Evolutionary conservation across 2,888 invertebrate species (phyloP).

Genomic region (Carabus problematicus): DNA sequence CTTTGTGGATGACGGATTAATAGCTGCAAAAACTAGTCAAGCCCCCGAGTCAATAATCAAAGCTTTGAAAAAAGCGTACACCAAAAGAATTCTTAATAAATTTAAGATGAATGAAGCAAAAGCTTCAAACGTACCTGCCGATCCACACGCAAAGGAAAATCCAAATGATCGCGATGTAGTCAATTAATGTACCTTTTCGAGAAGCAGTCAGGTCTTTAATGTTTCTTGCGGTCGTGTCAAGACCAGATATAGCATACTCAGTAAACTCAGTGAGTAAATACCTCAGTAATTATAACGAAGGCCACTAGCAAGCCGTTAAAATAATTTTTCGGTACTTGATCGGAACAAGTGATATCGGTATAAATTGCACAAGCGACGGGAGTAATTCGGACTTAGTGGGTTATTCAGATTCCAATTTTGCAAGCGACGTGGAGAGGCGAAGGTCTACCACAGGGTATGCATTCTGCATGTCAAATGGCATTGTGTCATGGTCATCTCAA

Average conservation of each 20-base stretch:
- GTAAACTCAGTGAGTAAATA: conserved; percentile 12
- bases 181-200: conserved; percentile 14
- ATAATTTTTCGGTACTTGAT: conserved; percentile 47
- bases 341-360: conserved; percentile 42
- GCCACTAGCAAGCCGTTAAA: conserved; percentile 32
- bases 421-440: conserved; percentile 21
- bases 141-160: conserved; percentile 14
- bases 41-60: conserved; percentile 34
- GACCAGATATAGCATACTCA: conserved; percentile 33
- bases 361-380: conserved; percentile 38
- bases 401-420: conserved; percentile 33
- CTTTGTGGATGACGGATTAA: conserved; percentile 46
- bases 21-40: conserved; percentile 24
- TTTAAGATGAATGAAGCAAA: conserved; percentile 31
- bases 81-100: conserved; percentile 16
- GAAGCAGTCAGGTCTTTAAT: conserved; percentile 19
- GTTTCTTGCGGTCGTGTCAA: conserved; percentile 19
- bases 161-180: background rate
- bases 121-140: conserved; percentile 15
- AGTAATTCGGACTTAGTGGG: conserved; percentile 28
- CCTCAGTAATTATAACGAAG: conserved; percentile 7
- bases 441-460: conserved; percentile 45
- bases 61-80: conserved; percentile 18
- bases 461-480: conserved; percentile 45
- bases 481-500: conserved; percentile 49